Percentiles rank a stretch among this genome's conserved stretches.
These are phyloP conservation scores for Bradypodion ventrale DNA, from an alignment of 2,797 vertebrate genomes.

Conservation along the genomic window DNA sequence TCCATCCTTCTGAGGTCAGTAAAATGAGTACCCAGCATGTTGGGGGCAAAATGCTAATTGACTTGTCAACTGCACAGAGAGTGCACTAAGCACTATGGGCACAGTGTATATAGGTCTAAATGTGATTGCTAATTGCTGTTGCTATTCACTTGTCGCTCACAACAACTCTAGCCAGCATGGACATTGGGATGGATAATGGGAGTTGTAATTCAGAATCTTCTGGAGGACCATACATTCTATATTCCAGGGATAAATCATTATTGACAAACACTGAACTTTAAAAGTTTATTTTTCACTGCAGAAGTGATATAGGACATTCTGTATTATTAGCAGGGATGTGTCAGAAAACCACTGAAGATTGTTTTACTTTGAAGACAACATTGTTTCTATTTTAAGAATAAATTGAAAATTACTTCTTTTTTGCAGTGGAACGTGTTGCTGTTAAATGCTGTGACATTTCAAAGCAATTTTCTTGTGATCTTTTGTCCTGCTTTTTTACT, in stretches of 20 bases:
- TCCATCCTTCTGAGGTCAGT: too few relatives aligned
- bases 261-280: constrained; percentile 41
- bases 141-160: neutral
- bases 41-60: too few relatives aligned
- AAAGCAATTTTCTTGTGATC: constrained; percentile 57
- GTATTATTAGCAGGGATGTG: constrained; percentile 37
- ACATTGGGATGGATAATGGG: neutral
- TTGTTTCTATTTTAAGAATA: constrained; percentile 11
- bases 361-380: constrained; percentile 52
- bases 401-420: constrained; percentile 43
- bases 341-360: constrained; percentile 36
- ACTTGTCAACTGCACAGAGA: too few relatives aligned
- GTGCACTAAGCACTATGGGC: too few relatives aligned
- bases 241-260: neutral
- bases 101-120: too few relatives aligned
- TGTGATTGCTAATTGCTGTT: too few relatives aligned
- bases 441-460: constrained; percentile 68
- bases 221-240: too few relatives aligned
- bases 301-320: neutral
- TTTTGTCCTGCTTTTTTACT: constrained; percentile 35
- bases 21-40: too few relatives aligned
- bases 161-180: neutral
- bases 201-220: neutral
- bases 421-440: constrained; percentile 29
- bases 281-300: constrained; percentile 30